Conservation (phyloP, 2,888 invertebrate species). For the Epistrophe grossulariae region DNA sequence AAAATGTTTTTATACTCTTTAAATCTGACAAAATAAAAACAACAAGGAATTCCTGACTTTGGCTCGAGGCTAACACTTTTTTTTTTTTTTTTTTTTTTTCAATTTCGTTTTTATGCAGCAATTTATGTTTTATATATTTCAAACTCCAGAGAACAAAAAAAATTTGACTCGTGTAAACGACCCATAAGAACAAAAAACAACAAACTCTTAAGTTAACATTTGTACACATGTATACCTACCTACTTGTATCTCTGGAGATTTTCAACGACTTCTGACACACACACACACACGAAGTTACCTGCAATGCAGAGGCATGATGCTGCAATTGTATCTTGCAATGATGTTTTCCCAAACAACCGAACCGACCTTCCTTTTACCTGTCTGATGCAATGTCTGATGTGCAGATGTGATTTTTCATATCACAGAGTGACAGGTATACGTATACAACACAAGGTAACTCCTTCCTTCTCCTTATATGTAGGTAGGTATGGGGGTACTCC, state of each 20-base stretch:
- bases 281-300: not conserved
- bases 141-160: slow-evolving; percentile 4
- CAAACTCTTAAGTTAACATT: slow-evolving; percentile 30
- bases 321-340: slow-evolving; percentile 24
- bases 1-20: slow-evolving; percentile 3
- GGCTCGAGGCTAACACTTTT: slow-evolving; percentile 37
- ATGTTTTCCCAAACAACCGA: slow-evolving; percentile 12
- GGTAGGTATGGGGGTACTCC: too few species aligned
- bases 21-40: not conserved
- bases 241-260: slow-evolving; percentile 13
- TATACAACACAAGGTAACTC: slow-evolving; percentile 9
- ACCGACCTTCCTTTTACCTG: slow-evolving; percentile 39
- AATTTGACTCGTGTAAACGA: slow-evolving; percentile 34
- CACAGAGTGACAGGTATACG: slow-evolving; percentile 34
- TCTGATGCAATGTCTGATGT: slow-evolving; percentile 40
- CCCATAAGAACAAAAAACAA: slow-evolving; percentile 22
- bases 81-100: not conserved
- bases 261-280: not conserved
- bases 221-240: slow-evolving; percentile 21
- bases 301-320: slow-evolving; percentile 10
- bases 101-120: slow-evolving; percentile 11
- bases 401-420: slow-evolving; percentile 46
- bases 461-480: not conserved
- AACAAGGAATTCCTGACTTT: slow-evolving; percentile 16
- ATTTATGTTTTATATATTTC: slow-evolving; percentile 28